Evolutionary conservation across 2,113 vertebrate genomes (phyloP), one percentile per base, ranked within the genome.

Genomic region (Thinocorus orbignyianus): DNA sequence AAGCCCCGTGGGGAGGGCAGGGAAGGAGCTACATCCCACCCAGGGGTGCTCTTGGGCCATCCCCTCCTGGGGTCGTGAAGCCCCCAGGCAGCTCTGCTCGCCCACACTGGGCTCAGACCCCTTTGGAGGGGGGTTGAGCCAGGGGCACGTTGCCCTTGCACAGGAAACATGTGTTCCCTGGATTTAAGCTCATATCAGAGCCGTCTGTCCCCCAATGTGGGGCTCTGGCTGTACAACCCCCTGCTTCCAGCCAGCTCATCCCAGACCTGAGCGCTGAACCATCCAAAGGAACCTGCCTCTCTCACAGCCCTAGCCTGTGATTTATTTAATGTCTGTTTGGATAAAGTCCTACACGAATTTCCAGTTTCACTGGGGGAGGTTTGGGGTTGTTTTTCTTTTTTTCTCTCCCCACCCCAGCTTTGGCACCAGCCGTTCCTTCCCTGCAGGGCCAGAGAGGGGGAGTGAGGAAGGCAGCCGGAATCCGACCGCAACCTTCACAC

Each of bases 121-220:
- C 66, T 22, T 12, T 0, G 14, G 85, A n/a, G 33, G 5, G 57
- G 35, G 25, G 9, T 13, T 7, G 44, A 60, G 17, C n/a, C 2
- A 0, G 23, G 26, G 24, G 4, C 11, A 8, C 2, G 0, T 13
- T 24, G 46, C 39, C 37, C 12, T 7, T 3, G 19, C 37, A 11
- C 1, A 3, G 37, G 8, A 51, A 68, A 73, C 17, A 5, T 0
- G 11, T 3, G 0, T 3, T 11, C 20, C 10, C 52, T 4, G 1
- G 60, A 11, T 20, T 31, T 3, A 5, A 33, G 30, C 7, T 1
- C 4, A 17, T 3, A 11, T 7, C 8, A 1, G 16, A 1, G 30
- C 6, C 11, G 55, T 41, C 49, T 3, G 0, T 33, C 30, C 42
- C 20, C 41, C 2, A 0, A 2, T 65, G 42, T 31, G 55, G 58